phyloP scores from a whole-genome alignment of 2,113 vertebrate genomes.

The Narcine bancroftii region DNA sequence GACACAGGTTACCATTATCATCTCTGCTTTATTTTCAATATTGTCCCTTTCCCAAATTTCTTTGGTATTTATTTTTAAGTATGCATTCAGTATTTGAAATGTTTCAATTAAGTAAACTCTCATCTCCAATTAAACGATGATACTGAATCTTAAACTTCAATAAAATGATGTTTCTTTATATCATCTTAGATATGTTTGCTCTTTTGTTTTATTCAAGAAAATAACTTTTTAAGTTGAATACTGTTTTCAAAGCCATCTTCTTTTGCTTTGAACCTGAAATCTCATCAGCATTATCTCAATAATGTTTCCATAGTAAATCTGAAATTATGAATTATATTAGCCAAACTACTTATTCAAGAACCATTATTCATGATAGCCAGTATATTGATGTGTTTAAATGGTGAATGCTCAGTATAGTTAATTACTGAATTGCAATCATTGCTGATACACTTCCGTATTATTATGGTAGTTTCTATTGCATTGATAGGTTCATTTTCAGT shows the following conservation, averaged over 20 bases:
- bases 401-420: not conserved
- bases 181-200: not conserved
- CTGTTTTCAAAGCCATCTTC: not conserved
- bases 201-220: not conserved
- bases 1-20: not conserved
- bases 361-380: not conserved
- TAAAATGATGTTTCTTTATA: not conserved
- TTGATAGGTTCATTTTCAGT: not conserved
- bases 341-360: too few relatives aligned
- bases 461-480: not conserved
- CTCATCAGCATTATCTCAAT: not conserved
- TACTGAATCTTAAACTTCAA: not conserved
- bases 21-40: not conserved
- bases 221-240: not conserved
- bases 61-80: not conserved
- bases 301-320: not conserved
- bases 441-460: not conserved
- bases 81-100: not conserved
- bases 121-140: not conserved
- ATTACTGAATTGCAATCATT: not conserved
- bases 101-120: not conserved
- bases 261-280: not conserved
- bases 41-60: not conserved
- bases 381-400: not conserved
- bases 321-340: not conserved